Conservation (phyloP, 2,797 vertebrate species). For the Streptopelia turtur region DNA sequence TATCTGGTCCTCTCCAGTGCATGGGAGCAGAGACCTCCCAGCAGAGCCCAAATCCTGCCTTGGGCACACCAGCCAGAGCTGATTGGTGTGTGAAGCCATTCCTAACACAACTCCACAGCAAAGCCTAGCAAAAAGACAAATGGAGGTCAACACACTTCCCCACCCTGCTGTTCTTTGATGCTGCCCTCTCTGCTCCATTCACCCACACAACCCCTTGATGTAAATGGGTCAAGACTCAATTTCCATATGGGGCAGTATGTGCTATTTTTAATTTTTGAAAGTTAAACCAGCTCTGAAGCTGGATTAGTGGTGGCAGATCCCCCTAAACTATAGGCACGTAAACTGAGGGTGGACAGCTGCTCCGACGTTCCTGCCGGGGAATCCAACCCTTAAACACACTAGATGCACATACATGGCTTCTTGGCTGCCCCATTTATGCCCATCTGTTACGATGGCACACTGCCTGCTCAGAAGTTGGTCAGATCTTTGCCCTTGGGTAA, state of each 20-base stretch:
- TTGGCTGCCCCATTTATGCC: slow-evolving; percentile 72
- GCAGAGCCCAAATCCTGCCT: neutral
- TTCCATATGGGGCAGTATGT: slow-evolving; percentile 41
- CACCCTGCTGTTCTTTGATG: slow-evolving; percentile 34
- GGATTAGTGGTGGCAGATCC: slow-evolving; percentile 74
- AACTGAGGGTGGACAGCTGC: slow-evolving; percentile 75
- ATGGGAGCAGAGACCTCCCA: neutral
- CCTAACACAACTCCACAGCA: neutral
- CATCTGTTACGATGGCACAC: slow-evolving; percentile 74
- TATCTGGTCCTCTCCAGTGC: neutral
- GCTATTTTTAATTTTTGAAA: slow-evolving; percentile 77
- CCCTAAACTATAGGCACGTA: slow-evolving; percentile 73
- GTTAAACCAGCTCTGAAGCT: slow-evolving; percentile 74
- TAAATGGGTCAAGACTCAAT: slow-evolving; percentile 62
- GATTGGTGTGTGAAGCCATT: neutral
- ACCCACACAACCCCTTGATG: slow-evolving; percentile 42
- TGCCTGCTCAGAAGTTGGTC: slow-evolving; percentile 69
- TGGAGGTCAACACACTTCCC: neutral
- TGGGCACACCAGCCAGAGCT: neutral
- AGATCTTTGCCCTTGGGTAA: slow-evolving; percentile 67
- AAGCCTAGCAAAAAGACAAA: slow-evolving; percentile 34
- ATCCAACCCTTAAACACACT: slow-evolving; percentile 67
- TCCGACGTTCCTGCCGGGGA: slow-evolving; percentile 68
- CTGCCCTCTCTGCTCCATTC: neutral
- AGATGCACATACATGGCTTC: slow-evolving; percentile 71